Base-by-base conservation (phyloP, 2,113 vertebrate genomes). In the Rattus rattus region DNA sequence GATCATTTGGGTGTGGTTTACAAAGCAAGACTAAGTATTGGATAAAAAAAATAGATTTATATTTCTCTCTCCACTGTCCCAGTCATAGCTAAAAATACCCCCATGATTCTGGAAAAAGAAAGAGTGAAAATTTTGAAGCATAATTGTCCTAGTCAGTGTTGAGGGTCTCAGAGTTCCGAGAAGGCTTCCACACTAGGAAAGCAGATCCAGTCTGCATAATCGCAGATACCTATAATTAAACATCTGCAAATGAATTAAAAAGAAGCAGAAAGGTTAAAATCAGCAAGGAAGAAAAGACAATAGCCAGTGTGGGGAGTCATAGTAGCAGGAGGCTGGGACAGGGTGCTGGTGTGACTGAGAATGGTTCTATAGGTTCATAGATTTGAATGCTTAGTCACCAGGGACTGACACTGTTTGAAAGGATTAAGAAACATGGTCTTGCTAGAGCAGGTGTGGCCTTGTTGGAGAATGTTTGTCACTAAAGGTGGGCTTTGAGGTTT, bases 21-120 rank as follows among this genome's bases (percentile, higher is more conserved):
- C 36, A 93, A 95, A 93, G 85, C 56, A 94, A 96, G 92, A 63
- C 13, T n/a, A 70, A 43, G 12, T 36, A 36, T 79, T 83, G 20
- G 80, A 3, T 92, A 67, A 87, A 94, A 94, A 43, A 43, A 70
- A 76, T 49, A 91, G 26, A 65, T 69, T n/a, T 70, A n/a, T 69
- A 28, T 94, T 83, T 95, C 52, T 63, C 16, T 65, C 30, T 85
- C 13, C 28, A 69, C 30, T 36, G 63, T 73, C 76, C 67, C 26
- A 94, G 52, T 12, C 88, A 83, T 28, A 84, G 52, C 43, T 43
- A 43, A 43, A 59, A 90, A 70, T 4, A 79, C 49, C 59, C 49
- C 90, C 54, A 92, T 76, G 52, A 80, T 56, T 77, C 92, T 2
- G 85, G 56, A 4, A 91, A 77, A 47, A 54, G n/a, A 73, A 19